Evolutionary conservation across 2,888 invertebrate species (phyloP).

Genomic region (Sinodicranocentrus sp.): DNA sequence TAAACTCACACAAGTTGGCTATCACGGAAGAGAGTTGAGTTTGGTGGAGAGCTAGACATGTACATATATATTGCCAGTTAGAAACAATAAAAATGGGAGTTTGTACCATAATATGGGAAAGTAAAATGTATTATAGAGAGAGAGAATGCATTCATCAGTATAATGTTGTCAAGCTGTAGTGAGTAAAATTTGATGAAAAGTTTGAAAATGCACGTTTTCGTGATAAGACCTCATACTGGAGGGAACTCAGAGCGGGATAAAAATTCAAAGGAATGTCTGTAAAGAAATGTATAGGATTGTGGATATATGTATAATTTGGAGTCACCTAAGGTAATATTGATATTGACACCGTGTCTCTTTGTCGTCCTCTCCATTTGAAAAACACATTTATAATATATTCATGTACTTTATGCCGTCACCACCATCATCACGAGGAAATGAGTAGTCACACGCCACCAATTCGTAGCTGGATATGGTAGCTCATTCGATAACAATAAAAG

Average conservation of each 20-base stretch:
- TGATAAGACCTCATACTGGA: not conserved
- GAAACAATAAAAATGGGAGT: conserved; percentile 27
- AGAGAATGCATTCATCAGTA: too few species aligned
- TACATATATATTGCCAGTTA: conserved; percentile 27
- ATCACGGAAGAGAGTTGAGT: not conserved
- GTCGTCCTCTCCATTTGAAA: conserved; percentile 4
- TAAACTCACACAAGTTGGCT: conserved; percentile 49
- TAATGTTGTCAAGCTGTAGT: not conserved
- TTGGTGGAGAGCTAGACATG: not conserved
- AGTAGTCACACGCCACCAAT: not conserved
- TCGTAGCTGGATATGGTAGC: not conserved
- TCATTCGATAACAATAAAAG: not conserved
- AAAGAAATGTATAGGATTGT: not conserved
- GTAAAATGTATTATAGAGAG: too few species aligned
- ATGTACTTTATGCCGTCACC: conserved; percentile 11
- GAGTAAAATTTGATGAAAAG: conserved; percentile 22
- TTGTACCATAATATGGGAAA: not conserved
- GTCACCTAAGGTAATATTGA: not conserved
- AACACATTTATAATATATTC: conserved; percentile 26
- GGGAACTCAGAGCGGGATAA: not conserved
- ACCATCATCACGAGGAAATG: not conserved
- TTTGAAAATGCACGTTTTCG: conserved; percentile 20
- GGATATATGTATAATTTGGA: not conserved
- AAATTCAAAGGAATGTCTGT: not conserved
- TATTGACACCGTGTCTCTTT: conserved; percentile 20